Percentiles rank a stretch among this genome's conserved stretches.
Evolutionary conservation across 1,140 invertebrate genomes (phyloP).

Genomic region (Theocolax elegans): DNA sequence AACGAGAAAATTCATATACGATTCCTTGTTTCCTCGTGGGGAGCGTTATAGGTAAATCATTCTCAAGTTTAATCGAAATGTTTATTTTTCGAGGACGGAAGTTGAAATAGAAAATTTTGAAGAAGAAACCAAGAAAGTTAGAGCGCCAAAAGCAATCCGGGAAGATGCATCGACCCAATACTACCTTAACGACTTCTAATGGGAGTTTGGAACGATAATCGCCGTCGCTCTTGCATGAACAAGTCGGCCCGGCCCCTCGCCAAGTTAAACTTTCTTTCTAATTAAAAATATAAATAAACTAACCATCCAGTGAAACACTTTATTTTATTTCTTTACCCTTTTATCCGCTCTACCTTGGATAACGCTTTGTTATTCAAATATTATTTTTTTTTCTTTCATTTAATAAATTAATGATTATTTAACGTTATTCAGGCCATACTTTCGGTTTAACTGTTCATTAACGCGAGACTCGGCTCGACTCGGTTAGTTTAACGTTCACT

Average conservation of each 20-base stretch:
- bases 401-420: too few species aligned
- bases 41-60: too few species aligned
- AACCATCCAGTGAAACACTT: not conserved
- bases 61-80: too few species aligned
- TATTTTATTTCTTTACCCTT: not conserved
- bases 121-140: conserved; percentile 24
- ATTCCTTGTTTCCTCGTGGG: too few species aligned
- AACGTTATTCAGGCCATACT: too few species aligned
- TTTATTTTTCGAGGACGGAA: conserved; percentile 3
- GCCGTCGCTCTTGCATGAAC: conserved; percentile 53
- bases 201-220: conserved; percentile 65
- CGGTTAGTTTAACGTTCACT: not conserved
- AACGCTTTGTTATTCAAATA: not conserved
- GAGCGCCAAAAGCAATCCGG: conserved; percentile 15
- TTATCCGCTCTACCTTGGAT: too few species aligned
- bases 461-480: not conserved
- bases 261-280: conserved; percentile 61
- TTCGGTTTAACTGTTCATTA: too few species aligned
- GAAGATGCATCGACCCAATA: conserved; percentile 64
- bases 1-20: too few species aligned
- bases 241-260: conserved; percentile 49
- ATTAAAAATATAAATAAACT: conserved; percentile 66
- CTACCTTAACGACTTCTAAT: conserved; percentile 65
- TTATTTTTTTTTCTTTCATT: too few species aligned
- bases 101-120: conserved; percentile 33